Conservation (phyloP, 2,113 vertebrate genomes). For the Nesoenas mayeri region DNA sequence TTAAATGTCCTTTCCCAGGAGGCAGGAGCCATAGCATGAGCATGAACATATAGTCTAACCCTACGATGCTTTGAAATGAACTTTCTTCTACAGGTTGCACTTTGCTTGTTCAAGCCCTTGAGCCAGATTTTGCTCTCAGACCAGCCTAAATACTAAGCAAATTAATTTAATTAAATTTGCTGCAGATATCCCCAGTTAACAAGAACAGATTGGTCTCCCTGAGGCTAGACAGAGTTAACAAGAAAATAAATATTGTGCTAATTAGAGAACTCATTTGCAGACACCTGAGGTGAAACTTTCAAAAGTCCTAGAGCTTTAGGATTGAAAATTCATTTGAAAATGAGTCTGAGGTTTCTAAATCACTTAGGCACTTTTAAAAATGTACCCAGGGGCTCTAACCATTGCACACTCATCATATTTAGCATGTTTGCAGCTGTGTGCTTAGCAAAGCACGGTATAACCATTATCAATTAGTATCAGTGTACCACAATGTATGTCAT, state of each 20-base stretch:
- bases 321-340: constrained; percentile 29
- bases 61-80: not conserved
- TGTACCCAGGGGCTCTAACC: not conserved
- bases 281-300: constrained; percentile 40
- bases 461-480: not conserved
- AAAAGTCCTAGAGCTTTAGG: constrained; percentile 13
- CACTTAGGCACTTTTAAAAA: not conserved
- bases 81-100: not conserved
- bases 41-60: not conserved
- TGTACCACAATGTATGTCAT: not conserved
- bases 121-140: constrained; percentile 32
- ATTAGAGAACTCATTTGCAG: constrained; percentile 58
- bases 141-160: constrained; percentile 25
- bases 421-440: not conserved
- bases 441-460: not conserved
- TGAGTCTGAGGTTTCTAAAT: constrained; percentile 19
- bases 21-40: not conserved
- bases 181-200: constrained; percentile 46
- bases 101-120: constrained; percentile 6
- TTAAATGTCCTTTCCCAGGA: not conserved
- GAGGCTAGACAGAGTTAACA: constrained; percentile 51
- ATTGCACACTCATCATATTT: not conserved
- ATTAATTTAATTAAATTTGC: constrained; percentile 57
- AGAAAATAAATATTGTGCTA: constrained; percentile 63
- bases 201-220: constrained; percentile 52